Evolutionary conservation across 2,113 vertebrate species (phyloP).

Genomic region (Callipepla californica): DNA sequence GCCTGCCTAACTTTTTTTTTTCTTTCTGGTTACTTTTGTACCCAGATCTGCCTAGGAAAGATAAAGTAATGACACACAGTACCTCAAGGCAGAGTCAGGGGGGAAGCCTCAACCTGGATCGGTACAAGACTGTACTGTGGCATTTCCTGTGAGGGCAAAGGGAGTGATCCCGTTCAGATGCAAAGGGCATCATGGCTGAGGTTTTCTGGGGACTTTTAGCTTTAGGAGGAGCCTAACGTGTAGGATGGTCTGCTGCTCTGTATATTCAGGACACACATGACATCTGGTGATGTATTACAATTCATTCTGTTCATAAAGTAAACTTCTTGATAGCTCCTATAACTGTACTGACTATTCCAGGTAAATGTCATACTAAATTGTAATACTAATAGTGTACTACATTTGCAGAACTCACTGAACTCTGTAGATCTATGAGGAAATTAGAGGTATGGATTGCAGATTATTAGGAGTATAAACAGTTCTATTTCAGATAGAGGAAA

Average conservation of each 20-base stretch:
- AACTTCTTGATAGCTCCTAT: not conserved
- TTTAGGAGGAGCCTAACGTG: not conserved
- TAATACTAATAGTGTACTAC: not conserved
- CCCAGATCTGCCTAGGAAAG: not conserved
- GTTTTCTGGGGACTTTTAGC: not conserved
- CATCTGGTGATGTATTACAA: not conserved
- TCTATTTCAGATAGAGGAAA: not conserved
- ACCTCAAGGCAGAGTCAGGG: fast-evolving
- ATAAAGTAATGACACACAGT: not conserved
- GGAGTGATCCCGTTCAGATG: not conserved
- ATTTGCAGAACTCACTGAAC: not conserved
- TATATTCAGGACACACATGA: not conserved
- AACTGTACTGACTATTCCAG: not conserved
- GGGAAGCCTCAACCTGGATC: not conserved
- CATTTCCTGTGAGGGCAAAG: not conserved
- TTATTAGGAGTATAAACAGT: not conserved
- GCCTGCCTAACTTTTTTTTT: not conserved
- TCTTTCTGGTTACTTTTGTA: not conserved
- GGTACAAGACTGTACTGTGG: not conserved
- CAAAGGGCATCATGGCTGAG: fast-evolving
- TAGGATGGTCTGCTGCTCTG: not conserved
- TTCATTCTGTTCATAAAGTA: not conserved
- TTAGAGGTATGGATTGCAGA: not conserved
- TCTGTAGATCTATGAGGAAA: not conserved
- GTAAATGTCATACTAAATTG: not conserved